Evolutionary conservation across 2,888 invertebrate genomes (phyloP), one percentile per base, ranked within the genome.

Genomic region (Ectemnius lituratus): DNA sequence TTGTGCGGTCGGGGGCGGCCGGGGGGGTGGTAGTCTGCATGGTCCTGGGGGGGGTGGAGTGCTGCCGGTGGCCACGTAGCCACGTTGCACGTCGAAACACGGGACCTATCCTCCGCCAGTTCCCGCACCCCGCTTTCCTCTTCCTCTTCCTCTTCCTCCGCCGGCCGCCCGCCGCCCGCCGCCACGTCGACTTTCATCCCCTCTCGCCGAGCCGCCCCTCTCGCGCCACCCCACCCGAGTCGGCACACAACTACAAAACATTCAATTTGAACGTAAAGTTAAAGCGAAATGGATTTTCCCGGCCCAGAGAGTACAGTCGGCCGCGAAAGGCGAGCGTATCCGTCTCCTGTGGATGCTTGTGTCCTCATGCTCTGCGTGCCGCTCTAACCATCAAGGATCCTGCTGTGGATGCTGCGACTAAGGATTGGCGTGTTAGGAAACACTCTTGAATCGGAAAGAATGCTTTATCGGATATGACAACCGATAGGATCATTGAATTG

Each of bases 251-350:
- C 92, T 92, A 92, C 92, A 92, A 92, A 92, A 92, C 92, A 92
- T 92, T 92, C 92, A 92, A 92, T 92, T 93, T 92, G 91, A 92
- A 91, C 92, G 92, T 92, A 91, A 92, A 92, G 92, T 92, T 92
- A 92, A 92, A 92, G 91, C 91, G 92, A 92, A 93, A 93, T 92
- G 92, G 92, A 92, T 92, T 92, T 92, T 92, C 91, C 91, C 91
- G 90, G 90, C 88, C 89, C 90, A 88, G 28, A 11, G 52, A 37
- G 90, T 85, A 87, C 84, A 85, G 83, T 86, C 85, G 37, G 62
- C 65, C 59, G 23, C 49, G 61, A 68, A 70, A 66, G 37, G 57
- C 61, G 18, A 18, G 16, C 46, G 11, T 2, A 16, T 20, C 47
- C 4, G 2, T 8, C 8, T 28, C 28, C 18, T 23, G 3, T 23